phyloP scores from a whole-genome alignment of 2,113 vertebrate species.

The Pheucticus melanocephalus region DNA sequence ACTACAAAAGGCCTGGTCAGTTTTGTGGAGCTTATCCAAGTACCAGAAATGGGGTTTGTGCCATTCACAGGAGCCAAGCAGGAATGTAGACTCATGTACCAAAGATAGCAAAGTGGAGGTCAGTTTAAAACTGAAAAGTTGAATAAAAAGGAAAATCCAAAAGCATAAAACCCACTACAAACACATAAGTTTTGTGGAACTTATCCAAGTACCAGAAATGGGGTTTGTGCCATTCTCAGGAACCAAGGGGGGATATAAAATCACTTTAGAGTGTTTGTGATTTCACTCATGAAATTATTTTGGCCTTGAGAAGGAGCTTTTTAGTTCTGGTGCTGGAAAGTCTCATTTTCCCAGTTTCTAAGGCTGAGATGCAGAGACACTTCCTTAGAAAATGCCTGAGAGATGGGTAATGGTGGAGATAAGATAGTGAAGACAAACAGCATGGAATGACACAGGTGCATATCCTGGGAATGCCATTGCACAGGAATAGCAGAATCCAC shows the following conservation, averaged over 20 bases:
- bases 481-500: neutral
- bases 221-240: neutral
- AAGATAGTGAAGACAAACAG: neutral
- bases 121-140: too few relatives aligned
- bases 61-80: neutral
- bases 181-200: neutral
- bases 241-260: neutral
- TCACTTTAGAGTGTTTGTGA: neutral
- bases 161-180: too few relatives aligned
- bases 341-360: neutral
- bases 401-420: neutral
- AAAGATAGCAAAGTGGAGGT: too few relatives aligned
- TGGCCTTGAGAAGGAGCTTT: neutral
- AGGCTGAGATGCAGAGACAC: neutral
- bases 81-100: neutral
- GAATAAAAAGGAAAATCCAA: too few relatives aligned
- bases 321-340: neutral
- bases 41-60: neutral
- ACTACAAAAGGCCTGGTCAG: neutral
- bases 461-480: neutral
- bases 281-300: neutral
- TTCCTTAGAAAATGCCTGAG: neutral
- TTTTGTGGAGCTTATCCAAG: neutral
- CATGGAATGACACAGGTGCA: neutral
- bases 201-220: neutral